Evolutionary conservation across 2,113 vertebrate genomes (phyloP).

Genomic region (Misgurnus mizolepis): DNA sequence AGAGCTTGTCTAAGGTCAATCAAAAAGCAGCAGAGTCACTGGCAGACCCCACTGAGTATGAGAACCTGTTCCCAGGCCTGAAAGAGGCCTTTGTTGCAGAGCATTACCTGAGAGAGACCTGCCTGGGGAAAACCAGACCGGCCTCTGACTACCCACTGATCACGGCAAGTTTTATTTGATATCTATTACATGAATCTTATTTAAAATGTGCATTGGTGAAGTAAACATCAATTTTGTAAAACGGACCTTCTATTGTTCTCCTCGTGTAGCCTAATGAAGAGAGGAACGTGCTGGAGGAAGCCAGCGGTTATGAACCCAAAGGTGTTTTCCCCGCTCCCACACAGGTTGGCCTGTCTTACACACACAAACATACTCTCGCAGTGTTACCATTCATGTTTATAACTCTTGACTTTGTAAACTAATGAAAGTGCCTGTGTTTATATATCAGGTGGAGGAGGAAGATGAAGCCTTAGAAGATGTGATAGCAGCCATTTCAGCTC

Average conservation of each 20-base stretch:
- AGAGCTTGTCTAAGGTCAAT: constrained; percentile 91
- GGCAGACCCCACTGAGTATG: constrained; percentile 96
- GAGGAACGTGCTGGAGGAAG: constrained; percentile 92
- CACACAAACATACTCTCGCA: not conserved
- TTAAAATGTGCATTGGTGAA: not conserved
- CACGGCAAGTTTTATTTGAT: constrained; percentile 75
- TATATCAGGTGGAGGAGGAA: constrained; percentile 50
- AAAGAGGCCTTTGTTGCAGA: constrained; percentile 93
- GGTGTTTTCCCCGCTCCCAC: constrained; percentile 56
- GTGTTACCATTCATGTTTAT: not conserved
- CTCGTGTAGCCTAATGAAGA: constrained; percentile 90
- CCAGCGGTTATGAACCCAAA: constrained; percentile 83
- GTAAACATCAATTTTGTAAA: not conserved
- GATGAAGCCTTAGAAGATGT: constrained; percentile 51
- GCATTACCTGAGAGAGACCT: constrained; percentile 84
- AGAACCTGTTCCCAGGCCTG: constrained; percentile 96
- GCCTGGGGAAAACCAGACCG: constrained; percentile 74
- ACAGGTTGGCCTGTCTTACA: constrained; percentile 57
- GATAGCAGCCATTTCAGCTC: constrained; percentile 35
- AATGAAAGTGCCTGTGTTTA: not conserved
- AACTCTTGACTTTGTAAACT: not conserved
- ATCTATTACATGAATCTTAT: not conserved
- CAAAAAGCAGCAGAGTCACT: constrained; percentile 97
- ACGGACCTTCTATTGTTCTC: not conserved
- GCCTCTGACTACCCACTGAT: constrained; percentile 91